Conservation (phyloP, 2,888 invertebrate species). For the Phortica okadai region DNA sequence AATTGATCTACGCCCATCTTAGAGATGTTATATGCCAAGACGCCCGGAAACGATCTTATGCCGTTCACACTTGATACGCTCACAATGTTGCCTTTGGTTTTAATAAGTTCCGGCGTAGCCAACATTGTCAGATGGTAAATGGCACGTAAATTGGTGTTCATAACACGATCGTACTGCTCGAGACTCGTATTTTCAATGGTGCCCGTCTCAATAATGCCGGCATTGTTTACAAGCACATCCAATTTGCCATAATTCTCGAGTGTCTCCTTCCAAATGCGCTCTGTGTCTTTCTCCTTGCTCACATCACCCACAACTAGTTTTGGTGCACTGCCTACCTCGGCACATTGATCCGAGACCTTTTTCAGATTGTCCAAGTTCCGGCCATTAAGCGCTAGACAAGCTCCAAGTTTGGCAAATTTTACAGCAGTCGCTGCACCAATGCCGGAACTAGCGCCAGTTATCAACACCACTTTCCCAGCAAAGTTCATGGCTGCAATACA, state of each 20-base stretch:
- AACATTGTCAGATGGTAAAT: constrained; percentile 90
- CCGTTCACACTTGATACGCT: constrained; percentile 98
- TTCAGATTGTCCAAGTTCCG: constrained; percentile 81
- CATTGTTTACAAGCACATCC: constrained; percentile 93
- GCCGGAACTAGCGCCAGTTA: constrained; percentile 86
- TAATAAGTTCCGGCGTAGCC: constrained; percentile 89
- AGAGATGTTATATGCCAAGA: constrained; percentile 93
- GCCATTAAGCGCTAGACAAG: constrained; percentile 81
- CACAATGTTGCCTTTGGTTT: constrained; percentile 92
- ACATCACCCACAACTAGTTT: constrained; percentile 82
- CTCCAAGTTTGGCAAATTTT: constrained; percentile 82
- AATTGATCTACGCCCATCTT: constrained; percentile 97
- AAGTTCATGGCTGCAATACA: constrained; percentile 78
- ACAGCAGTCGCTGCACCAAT: constrained; percentile 85
- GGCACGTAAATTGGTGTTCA: constrained; percentile 92
- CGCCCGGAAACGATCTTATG: constrained; percentile 91
- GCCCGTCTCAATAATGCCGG: constrained; percentile 89
- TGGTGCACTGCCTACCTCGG: constrained; percentile 54
- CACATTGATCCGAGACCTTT: constrained; percentile 80
- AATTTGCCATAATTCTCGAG: constrained; percentile 85
- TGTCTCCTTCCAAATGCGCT: constrained; percentile 84
- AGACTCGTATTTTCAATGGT: constrained; percentile 90
- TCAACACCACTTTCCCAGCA: constrained; percentile 80
- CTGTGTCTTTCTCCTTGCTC: constrained; percentile 84
- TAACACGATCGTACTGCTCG: constrained; percentile 91